Evolutionary conservation across 1,140 invertebrate species (phyloP).

Genomic region (Neuroterus valhalla): DNA sequence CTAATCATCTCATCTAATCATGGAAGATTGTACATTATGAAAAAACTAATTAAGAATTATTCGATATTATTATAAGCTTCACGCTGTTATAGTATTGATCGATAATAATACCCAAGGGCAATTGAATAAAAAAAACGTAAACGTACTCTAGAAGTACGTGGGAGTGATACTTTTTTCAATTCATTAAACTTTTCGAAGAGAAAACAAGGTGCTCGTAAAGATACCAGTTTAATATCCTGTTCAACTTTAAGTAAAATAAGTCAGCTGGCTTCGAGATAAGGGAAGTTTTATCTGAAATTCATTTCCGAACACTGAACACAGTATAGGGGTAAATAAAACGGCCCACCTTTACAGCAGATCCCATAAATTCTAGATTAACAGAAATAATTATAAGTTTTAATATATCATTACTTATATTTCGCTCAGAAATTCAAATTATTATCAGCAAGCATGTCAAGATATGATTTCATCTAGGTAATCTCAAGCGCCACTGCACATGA

Average conservation of each 20-base stretch:
- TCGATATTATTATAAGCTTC: too few relatives aligned
- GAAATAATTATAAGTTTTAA: neutral
- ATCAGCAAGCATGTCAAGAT: neutral
- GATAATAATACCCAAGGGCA: too few relatives aligned
- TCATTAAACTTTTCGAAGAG: neutral
- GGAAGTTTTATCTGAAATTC: slow-evolving; percentile 13
- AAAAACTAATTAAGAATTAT: too few relatives aligned
- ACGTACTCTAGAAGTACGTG: too few relatives aligned
- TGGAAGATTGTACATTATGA: too few relatives aligned
- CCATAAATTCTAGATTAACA: neutral
- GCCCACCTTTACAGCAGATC: neutral
- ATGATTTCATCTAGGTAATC: slow-evolving; percentile 1
- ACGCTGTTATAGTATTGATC: too few relatives aligned
- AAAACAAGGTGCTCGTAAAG: slow-evolving; percentile 2
- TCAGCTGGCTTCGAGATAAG: neutral
- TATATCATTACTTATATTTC: too few relatives aligned
- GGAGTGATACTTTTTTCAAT: too few relatives aligned
- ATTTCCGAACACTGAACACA: neutral
- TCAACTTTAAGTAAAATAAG: neutral
- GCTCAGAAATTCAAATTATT: neutral
- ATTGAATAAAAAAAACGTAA: too few relatives aligned
- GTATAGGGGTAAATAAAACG: neutral
- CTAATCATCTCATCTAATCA: too few relatives aligned
- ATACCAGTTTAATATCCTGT: slow-evolving; percentile 2
- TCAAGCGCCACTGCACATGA: neutral